Evolutionary conservation across 2,797 vertebrate species (phyloP).

Genomic region (Lacerta viridis): DNA sequence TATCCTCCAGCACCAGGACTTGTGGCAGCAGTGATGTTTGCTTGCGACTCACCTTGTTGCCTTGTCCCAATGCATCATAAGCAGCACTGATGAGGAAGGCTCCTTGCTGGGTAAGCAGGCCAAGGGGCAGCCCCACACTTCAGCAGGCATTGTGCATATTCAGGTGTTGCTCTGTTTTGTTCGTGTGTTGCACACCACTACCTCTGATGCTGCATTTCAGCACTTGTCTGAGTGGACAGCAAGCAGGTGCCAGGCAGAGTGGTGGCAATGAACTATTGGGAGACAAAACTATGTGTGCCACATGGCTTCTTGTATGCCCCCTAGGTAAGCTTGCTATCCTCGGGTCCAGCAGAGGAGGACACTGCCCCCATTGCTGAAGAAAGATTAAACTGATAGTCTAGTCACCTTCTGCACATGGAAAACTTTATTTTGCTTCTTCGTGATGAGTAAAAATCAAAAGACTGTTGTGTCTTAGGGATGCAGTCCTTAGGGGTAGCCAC

Average conservation of each 20-base stretch:
- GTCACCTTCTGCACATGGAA: too few relatives aligned
- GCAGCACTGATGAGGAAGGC: neutral
- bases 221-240: neutral
- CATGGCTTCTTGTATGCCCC: neutral
- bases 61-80: neutral
- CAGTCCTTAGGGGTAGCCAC: neutral
- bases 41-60: neutral
- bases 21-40: neutral
- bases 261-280: neutral
- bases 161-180: too few relatives aligned
- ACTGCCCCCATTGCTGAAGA: too few relatives aligned
- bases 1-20: neutral
- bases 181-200: neutral
- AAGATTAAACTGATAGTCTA: too few relatives aligned
- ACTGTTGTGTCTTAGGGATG: neutral
- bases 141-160: neutral
- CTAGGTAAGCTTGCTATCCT: neutral
- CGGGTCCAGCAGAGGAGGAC: too few relatives aligned
- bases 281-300: neutral
- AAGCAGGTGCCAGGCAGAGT: neutral
- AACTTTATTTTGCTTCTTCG: too few relatives aligned
- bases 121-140: neutral
- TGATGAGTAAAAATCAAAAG: neutral
- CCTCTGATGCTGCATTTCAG: neutral
- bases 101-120: too few relatives aligned